phyloP scores from a whole-genome alignment of 2,888 invertebrate species.

The Volucella inanis region DNA sequence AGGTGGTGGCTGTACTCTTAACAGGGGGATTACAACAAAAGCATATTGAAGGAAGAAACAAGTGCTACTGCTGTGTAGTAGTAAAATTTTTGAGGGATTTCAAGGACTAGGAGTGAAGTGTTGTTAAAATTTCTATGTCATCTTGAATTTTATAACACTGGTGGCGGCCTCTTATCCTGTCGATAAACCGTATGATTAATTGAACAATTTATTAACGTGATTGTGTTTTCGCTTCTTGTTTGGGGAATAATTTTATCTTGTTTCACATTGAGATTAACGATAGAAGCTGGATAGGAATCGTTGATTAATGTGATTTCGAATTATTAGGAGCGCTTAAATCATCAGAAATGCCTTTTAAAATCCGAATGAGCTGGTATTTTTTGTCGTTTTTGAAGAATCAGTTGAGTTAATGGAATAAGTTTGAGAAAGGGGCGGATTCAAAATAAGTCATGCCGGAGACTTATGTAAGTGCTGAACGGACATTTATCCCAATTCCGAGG shows the following conservation, averaged over 20 bases:
- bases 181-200: conserved; percentile 68
- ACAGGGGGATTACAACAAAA: conserved; percentile 25
- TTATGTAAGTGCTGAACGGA: no score
- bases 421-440: no score
- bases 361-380: background rate
- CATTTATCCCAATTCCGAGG: no score
- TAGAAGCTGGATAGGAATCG: conserved; percentile 13
- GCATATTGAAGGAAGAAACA: conserved; percentile 1
- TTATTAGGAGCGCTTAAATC: conserved; percentile 35
- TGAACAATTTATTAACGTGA: conserved; percentile 52
- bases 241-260: conserved; percentile 46
- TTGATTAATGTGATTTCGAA: conserved; percentile 52
- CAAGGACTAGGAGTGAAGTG: conserved; percentile 33
- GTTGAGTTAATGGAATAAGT: background rate
- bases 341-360: conserved; percentile 4
- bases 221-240: conserved; percentile 37
- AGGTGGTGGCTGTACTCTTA: conserved; percentile 28
- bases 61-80: conserved; percentile 1
- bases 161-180: conserved; percentile 61
- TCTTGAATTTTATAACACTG: conserved; percentile 47
- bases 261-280: conserved; percentile 27
- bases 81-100: conserved; percentile 32
- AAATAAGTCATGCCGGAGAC: no score
- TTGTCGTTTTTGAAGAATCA: background rate
- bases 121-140: conserved; percentile 35